Percentiles rank a stretch among this genome's conserved stretches.
phyloP scores from a whole-genome alignment of 2,888 invertebrate species.

The Escarpia spicata region DNA sequence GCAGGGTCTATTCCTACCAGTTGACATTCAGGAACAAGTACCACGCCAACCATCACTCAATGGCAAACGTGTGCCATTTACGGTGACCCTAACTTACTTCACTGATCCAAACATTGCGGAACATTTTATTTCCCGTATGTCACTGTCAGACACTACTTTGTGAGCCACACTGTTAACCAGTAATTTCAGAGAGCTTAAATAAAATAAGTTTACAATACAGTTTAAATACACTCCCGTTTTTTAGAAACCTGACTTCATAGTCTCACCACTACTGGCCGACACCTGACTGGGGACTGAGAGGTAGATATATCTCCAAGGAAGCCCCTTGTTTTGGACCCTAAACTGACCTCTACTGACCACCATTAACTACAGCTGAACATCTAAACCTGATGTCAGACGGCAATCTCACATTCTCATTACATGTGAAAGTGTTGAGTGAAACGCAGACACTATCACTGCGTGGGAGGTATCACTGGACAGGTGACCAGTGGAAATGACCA shows the following conservation, averaged over 20 bases:
- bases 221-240: not conserved
- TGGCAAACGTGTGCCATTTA: not conserved
- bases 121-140: not conserved
- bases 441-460: not conserved
- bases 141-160: not conserved
- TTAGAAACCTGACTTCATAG: not conserved
- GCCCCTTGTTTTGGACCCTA: not conserved
- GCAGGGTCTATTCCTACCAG: not conserved
- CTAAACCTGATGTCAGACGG: not conserved
- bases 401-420: not conserved
- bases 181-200: not conserved
- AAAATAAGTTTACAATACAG: too few relatives aligned
- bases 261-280: not conserved
- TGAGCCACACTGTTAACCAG: not conserved
- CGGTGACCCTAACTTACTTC: too few relatives aligned
- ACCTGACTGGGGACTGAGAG: not conserved
- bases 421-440: not conserved
- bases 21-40: not conserved
- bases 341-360: not conserved
- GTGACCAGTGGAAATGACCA: not conserved
- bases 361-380: not conserved
- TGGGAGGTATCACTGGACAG: not conserved
- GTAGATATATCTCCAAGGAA: not conserved
- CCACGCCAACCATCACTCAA: not conserved
- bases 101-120: not conserved